Percentiles rank a stretch among this genome's conserved stretches.
These are phyloP conservation scores for Acanthosepion pharaonis DNA, from an alignment of 2,888 invertebrate genomes.

Conservation along the genomic window DNA sequence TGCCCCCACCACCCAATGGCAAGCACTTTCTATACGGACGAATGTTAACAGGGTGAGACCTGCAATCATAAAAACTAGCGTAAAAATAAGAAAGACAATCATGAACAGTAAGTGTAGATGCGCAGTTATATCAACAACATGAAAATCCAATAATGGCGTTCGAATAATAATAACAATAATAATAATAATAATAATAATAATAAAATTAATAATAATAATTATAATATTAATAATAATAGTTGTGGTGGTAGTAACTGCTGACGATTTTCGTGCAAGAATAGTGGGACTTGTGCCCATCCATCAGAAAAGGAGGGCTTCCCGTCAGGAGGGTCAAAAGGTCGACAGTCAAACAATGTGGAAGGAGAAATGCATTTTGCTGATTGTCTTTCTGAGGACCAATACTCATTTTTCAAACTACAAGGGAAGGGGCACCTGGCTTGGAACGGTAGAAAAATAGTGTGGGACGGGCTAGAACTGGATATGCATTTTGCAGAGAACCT, in stretches of 20 bases:
- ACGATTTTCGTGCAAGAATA: not conserved
- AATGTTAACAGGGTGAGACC: slow-evolving; percentile 23
- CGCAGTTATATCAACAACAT: not conserved
- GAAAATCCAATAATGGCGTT: not conserved
- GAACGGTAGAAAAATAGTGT: not conserved
- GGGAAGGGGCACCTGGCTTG: not conserved
- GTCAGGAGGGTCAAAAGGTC: slow-evolving; percentile 33
- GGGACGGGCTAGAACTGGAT: not conserved
- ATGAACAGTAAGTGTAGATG: not conserved
- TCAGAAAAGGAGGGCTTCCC: not conserved
- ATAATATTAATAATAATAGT: not conserved
- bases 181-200: slow-evolving; percentile 15
- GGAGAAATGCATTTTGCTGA: not conserved
- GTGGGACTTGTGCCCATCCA: not conserved
- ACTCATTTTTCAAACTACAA: not conserved
- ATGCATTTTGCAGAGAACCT: not conserved
- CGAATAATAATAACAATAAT: not conserved
- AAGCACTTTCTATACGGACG: not conserved
- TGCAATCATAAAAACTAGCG: not conserved
- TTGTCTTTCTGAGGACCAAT: not conserved
- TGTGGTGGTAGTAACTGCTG: not conserved
- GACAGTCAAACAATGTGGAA: not conserved
- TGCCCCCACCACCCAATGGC: not conserved
- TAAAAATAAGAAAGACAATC: not conserved
- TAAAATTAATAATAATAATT: slow-evolving; percentile 33